A percentile compares a stretch with the other conserved stretches of the same genome.
phyloP scores from a whole-genome alignment of 2,888 invertebrate genomes.

The Biston stratarius region DNA sequence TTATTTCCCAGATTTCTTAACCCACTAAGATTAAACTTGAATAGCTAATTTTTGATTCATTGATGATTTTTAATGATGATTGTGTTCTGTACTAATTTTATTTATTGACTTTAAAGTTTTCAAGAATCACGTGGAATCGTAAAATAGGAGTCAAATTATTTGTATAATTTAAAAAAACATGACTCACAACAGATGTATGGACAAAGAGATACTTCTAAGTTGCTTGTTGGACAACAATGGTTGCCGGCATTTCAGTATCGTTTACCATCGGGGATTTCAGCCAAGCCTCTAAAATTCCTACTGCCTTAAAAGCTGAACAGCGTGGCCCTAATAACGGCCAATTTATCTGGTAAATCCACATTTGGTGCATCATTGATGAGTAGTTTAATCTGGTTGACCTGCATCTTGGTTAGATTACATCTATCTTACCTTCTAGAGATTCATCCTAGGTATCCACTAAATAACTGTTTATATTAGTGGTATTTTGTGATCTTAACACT shows the following conservation, averaged over 20 bases:
- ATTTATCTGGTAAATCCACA: slow-evolving; percentile 17
- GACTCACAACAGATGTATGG: background rate
- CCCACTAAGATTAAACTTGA: too few relatives aligned
- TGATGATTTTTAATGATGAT: too few relatives aligned
- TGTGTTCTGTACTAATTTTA: too few relatives aligned
- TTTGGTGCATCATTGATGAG: slow-evolving; percentile 25
- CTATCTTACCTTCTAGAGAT: background rate
- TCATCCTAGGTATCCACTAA: too few relatives aligned
- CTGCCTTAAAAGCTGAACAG: slow-evolving; percentile 13
- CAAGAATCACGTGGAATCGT: too few relatives aligned
- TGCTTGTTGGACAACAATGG: slow-evolving; percentile 9
- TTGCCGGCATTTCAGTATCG: slow-evolving; percentile 20
- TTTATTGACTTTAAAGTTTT: too few relatives aligned
- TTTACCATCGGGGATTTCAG: slow-evolving; percentile 13
- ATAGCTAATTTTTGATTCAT: too few relatives aligned
- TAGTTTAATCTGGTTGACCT: slow-evolving; percentile 11
- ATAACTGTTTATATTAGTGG: too few relatives aligned
- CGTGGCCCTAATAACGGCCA: background rate
- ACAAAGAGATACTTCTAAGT: background rate
- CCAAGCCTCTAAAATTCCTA: slow-evolving; percentile 26
- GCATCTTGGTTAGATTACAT: background rate
- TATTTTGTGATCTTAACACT: too few relatives aligned
- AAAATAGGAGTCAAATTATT: background rate
- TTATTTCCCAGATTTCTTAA: too few relatives aligned
- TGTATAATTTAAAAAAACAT: background rate